A percentile compares a stretch with the other conserved stretches of the same genome.
phyloP scores from a whole-genome alignment of 2,888 invertebrate species.

The Oligia strigilis region DNA sequence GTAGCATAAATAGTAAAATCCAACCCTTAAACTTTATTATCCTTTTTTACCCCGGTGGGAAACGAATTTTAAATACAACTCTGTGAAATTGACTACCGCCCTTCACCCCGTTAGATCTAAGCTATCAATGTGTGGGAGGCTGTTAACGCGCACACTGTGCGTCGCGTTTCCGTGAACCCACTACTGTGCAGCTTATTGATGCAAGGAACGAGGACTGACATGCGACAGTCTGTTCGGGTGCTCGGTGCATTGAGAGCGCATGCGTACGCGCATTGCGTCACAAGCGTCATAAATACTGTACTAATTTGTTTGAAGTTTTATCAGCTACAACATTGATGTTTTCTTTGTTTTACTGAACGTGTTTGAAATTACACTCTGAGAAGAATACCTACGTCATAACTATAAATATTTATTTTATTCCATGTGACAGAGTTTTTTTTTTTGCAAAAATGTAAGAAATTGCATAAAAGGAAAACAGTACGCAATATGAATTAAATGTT shows the following conservation, averaged over 20 bases:
- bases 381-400: background rate
- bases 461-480: background rate
- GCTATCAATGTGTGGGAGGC: no score
- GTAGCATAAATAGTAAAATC: no score
- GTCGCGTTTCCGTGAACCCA: no score
- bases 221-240: background rate
- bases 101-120: no score
- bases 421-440: background rate
- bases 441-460: background rate
- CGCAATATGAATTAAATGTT: background rate
- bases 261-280: background rate
- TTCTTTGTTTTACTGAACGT: background rate
- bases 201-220: background rate
- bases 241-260: background rate
- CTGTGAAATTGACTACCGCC: no score
- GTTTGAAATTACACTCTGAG: background rate
- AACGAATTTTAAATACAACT: no score
- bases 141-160: no score
- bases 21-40: no score
- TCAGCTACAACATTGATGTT: background rate
- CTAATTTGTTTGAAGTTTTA: background rate
- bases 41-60: no score
- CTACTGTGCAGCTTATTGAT: no score
- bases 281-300: no score
- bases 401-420: no score